Evolutionary conservation across 2,113 vertebrate genomes (phyloP), one percentile per base, ranked within the genome.

Genomic region (Cyprinodon tularosa): DNA sequence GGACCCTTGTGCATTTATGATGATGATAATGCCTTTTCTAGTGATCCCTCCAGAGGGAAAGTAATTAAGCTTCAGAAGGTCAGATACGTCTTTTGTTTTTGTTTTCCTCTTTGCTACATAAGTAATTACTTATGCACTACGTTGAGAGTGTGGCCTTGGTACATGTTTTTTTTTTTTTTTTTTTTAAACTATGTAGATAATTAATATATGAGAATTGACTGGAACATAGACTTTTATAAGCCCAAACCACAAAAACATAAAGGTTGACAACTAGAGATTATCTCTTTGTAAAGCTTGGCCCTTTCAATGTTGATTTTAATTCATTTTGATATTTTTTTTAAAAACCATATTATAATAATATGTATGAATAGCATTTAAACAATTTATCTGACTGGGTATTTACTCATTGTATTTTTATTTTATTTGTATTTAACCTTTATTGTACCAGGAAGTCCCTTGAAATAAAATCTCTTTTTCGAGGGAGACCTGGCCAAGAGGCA

Each of bases 31-130:
- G 14, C 59, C 12, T 14, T 53, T 53, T 13, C 37, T 50, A 44
- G 71, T 60, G 66, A 57, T 29, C 12, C 63, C 8, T 72, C 5
- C 61, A 66, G 7, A 65, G 37, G 72, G 66, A 62, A 79, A 59
- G 39, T 62, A 40, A 61, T 76, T 45, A 38, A 47, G 48, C 38
- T 20, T 15, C 3, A 42, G 53, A 4, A 77, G 29, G 42, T 77
- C 61, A 77, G 37, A 74, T 11, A 22, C 12, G 15, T 72, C 36
- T 67, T 66, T 39, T 22, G 59, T 38, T 13, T 61, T 36, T 29
- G 61, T 29, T 10, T 44, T 37, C 29, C 13, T 29, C 42, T 67
- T 66, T 71, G 40, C 53, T 20, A 40, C 7, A 50, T 59, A 14
- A 68, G 60, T 37, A 53, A 76, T 61, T 63, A 44, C 10, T 64